Conservation (phyloP, 2,797 vertebrate species). For the Rhynchotus rufescens region DNA sequence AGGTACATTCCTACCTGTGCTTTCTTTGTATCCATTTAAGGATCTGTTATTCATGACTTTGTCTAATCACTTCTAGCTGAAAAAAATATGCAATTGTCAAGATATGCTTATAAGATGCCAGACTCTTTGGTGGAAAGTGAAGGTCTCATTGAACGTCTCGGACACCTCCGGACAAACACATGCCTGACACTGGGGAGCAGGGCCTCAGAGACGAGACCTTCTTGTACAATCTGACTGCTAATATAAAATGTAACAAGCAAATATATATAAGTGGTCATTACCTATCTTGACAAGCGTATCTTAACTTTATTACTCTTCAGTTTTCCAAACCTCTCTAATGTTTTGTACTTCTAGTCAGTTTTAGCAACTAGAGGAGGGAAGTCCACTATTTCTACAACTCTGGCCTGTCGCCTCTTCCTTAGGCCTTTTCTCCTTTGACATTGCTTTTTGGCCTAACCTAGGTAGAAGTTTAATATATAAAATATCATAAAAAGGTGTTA, state of each 20-base stretch:
- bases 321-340: not conserved
- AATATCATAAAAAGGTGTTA: not conserved
- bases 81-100: not conserved
- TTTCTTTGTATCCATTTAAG: not conserved
- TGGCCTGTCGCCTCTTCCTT: not conserved
- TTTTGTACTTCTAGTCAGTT: not conserved
- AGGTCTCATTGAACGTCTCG: not conserved
- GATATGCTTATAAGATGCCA: not conserved
- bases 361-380: not conserved
- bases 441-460: not conserved
- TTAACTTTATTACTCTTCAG: not conserved
- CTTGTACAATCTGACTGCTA: not conserved
- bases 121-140: not conserved
- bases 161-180: not conserved
- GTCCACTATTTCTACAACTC: not conserved
- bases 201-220: not conserved
- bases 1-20: not conserved
- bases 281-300: not conserved
- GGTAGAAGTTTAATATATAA: not conserved
- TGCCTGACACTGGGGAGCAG: not conserved
- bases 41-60: not conserved
- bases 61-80: not conserved
- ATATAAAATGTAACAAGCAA: not conserved
- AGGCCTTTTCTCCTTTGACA: not conserved
- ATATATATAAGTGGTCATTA: not conserved